Evolutionary conservation across 2,888 invertebrate species (phyloP).

Genomic region (Agrotis segetum): DNA sequence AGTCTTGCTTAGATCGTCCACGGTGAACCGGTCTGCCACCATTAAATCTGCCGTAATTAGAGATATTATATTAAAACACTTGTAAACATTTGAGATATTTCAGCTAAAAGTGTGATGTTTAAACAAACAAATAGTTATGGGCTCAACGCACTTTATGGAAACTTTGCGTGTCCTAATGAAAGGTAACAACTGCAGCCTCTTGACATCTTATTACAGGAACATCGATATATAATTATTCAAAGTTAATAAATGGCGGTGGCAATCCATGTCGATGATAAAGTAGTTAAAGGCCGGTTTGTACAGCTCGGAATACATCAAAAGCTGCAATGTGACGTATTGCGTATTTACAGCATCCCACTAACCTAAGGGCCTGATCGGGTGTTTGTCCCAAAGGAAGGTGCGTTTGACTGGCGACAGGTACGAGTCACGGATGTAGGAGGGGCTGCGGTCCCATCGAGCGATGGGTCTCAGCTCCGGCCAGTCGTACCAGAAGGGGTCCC

Average conservation of each 20-base stretch:
- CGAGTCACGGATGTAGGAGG: constrained; percentile 96
- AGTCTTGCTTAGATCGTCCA: constrained; percentile 87
- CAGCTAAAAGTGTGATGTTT: constrained; percentile 7
- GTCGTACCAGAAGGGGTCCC: constrained; percentile 98
- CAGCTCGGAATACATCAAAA: constrained; percentile 76
- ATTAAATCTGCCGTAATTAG: constrained; percentile 88
- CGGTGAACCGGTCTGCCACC: constrained; percentile 86
- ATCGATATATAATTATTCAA: constrained; percentile 52
- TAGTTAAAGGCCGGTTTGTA: constrained; percentile 78
- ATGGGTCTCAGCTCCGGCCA: constrained; percentile 95
- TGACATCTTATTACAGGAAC: constrained; percentile 39
- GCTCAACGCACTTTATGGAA: constrained; percentile 18
- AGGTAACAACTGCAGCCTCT: constrained; percentile 27
- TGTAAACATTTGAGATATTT: constrained; percentile 24
- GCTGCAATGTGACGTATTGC: constrained; percentile 71
- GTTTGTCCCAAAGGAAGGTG: constrained; percentile 97
- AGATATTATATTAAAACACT: constrained; percentile 66
- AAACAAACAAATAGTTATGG: constrained; percentile 19
- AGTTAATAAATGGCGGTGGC: constrained; percentile 67
- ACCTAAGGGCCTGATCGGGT: constrained; percentile 97
- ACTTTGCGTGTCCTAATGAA: constrained; percentile 16
- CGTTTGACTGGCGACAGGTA: constrained; percentile 97
- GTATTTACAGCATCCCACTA: constrained; percentile 91
- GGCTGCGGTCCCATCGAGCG: constrained; percentile 93
- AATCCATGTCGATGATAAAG: constrained; percentile 71